These are phyloP conservation scores for Nematopogon swammerdamellus DNA, from an alignment of 2,888 invertebrate species.

Conservation along the genomic window DNA sequence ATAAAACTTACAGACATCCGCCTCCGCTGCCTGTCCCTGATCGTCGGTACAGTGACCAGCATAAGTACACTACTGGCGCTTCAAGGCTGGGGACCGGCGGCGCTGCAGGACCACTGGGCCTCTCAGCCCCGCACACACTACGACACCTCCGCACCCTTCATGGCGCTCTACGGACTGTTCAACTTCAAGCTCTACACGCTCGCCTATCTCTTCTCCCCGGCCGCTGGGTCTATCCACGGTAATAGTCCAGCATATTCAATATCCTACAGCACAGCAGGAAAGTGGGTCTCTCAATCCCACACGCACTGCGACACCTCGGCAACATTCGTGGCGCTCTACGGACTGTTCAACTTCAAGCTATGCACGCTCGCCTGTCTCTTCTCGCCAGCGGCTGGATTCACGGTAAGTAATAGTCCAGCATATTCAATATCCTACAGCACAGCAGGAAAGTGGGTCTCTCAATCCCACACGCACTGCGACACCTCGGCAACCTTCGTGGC, in stretches of 20 bases:
- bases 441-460: slow-evolving; percentile 92
- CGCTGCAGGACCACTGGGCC: slow-evolving; percentile 92
- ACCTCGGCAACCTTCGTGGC: slow-evolving; percentile 96
- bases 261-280: no score
- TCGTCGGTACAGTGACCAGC: slow-evolving; percentile 77
- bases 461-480: slow-evolving; percentile 80
- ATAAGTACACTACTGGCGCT: slow-evolving; percentile 74
- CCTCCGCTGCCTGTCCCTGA: slow-evolving; percentile 83
- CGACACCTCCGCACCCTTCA: slow-evolving; percentile 91
- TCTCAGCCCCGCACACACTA: slow-evolving; percentile 84
- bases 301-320: slow-evolving; percentile 89
- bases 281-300: no score
- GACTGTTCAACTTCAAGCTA: slow-evolving; percentile 89
- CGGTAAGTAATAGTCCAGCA: no score
- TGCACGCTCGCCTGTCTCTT: slow-evolving; percentile 94
- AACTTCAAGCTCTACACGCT: slow-evolving; percentile 93
- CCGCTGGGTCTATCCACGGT: slow-evolving; percentile 79
- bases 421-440: no score
- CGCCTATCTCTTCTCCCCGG: slow-evolving; percentile 93
- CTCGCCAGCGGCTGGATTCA: slow-evolving; percentile 82
- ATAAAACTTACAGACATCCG: slow-evolving; percentile 93
- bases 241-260: no score
- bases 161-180: slow-evolving; percentile 90
- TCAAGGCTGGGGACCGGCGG: slow-evolving; percentile 83
- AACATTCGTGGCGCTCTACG: slow-evolving; percentile 94